Evolutionary conservation across 1,140 invertebrate species (phyloP).

Genomic region (Drosophila eugracilis): DNA sequence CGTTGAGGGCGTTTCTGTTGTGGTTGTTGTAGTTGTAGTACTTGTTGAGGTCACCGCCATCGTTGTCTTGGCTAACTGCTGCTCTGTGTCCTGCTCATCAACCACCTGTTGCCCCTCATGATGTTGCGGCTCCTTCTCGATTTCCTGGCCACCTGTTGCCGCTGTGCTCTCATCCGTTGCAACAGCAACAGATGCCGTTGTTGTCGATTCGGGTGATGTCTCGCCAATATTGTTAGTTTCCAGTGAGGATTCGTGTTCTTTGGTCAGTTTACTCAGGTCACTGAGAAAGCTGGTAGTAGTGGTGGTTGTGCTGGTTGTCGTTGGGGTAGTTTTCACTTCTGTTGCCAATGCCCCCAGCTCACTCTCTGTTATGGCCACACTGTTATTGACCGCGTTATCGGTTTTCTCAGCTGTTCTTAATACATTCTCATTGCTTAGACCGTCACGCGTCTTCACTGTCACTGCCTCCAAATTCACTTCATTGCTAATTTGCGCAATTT

Average conservation of each 20-base stretch:
- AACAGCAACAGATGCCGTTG: slow-evolving; percentile 20
- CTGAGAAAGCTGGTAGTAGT: slow-evolving; percentile 24
- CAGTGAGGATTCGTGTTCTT: slow-evolving; percentile 52
- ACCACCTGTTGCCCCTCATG: slow-evolving; percentile 42
- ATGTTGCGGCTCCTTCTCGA: slow-evolving; percentile 19
- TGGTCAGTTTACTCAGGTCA: slow-evolving; percentile 27
- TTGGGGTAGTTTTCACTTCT: slow-evolving; percentile 4
- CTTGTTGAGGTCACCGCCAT: slow-evolving; percentile 47
- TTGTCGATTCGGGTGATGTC: slow-evolving; percentile 17
- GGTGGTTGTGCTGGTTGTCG: too few species aligned
- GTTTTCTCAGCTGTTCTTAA: slow-evolving; percentile 56
- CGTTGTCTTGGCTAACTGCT: slow-evolving; percentile 43
- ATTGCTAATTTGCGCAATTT: slow-evolving; percentile 79
- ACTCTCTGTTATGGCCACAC: slow-evolving; percentile 45
- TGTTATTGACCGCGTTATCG: slow-evolving; percentile 55
- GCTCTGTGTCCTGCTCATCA: slow-evolving; percentile 30
- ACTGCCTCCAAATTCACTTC: slow-evolving; percentile 79
- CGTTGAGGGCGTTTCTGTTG: slow-evolving; percentile 21
- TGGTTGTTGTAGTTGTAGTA: slow-evolving; percentile 15
- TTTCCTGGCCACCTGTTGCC: slow-evolving; percentile 42
- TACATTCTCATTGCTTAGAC: slow-evolving; percentile 12
- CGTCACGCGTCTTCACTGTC: slow-evolving; percentile 53
- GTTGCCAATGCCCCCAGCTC: slow-evolving; percentile 13
- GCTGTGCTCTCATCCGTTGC: slow-evolving; percentile 25
- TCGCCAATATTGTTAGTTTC: slow-evolving; percentile 70